Conservation (phyloP, 2,888 invertebrate species). For the Archaeoteleia sp. region DNA sequence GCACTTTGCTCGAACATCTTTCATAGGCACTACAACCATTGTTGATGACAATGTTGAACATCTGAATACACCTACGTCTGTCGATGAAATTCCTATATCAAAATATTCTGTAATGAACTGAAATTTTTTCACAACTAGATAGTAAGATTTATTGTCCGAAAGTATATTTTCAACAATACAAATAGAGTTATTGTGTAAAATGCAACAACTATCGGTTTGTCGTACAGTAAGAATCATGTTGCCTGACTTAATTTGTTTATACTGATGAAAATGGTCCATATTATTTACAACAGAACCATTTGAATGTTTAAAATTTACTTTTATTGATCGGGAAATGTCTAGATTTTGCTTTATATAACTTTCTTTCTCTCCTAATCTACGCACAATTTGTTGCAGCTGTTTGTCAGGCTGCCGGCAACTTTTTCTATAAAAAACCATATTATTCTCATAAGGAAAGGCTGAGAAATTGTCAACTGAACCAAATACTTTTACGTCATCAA, state of each 20-base stretch:
- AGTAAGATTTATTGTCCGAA: neutral
- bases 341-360: neutral
- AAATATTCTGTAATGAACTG: neutral
- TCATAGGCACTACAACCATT: neutral
- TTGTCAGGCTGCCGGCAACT: neutral
- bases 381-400: constrained; percentile 4
- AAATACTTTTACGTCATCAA: constrained; percentile 30
- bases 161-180: constrained; percentile 5
- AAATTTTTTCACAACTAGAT: neutral
- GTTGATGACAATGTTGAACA: neutral
- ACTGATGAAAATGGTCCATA: neutral
- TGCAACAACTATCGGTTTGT: neutral
- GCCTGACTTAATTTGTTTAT: neutral
- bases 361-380: constrained; percentile 4
- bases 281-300: neutral
- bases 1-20: constrained; percentile 4
- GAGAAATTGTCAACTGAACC: constrained; percentile 39
- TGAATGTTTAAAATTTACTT: constrained; percentile 1
- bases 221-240: neutral
- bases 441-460: constrained; percentile 45
- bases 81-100: neutral
- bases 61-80: constrained; percentile 3
- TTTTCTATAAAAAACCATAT: constrained; percentile 20
- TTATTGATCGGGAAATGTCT: neutral
- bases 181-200: neutral